Evolutionary conservation across 2,113 vertebrate genomes (phyloP).

Genomic region (Phalacrocorax brasilianus): DNA sequence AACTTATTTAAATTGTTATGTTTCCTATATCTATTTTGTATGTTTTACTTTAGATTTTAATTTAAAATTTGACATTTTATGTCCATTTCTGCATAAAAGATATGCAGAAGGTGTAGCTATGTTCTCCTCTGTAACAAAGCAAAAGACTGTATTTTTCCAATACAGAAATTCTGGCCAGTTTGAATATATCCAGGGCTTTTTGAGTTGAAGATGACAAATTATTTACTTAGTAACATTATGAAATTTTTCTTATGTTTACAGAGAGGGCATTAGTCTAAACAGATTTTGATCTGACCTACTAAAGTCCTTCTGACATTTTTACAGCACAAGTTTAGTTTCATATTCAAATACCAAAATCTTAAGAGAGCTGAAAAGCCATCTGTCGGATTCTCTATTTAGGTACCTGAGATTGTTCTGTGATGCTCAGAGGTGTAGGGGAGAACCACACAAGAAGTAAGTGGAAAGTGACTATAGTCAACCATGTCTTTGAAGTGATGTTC

Average conservation of each 20-base stretch:
- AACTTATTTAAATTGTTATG: neutral
- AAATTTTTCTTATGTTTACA: neutral
- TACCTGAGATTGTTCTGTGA: neutral
- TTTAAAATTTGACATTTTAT: neutral
- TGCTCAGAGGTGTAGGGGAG: neutral
- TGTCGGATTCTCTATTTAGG: neutral
- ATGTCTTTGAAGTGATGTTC: neutral
- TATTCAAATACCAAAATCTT: neutral
- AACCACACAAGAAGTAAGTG: neutral
- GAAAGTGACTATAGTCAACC: neutral
- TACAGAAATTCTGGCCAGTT: neutral
- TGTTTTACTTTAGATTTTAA: neutral
- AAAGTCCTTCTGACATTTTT: neutral
- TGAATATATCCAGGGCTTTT: neutral
- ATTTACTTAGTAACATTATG: neutral
- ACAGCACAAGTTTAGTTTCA: neutral
- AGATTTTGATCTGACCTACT: slow-evolving; percentile 1
- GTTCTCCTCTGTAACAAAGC: neutral
- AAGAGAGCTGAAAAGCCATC: neutral
- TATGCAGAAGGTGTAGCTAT: neutral
- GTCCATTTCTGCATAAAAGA: neutral
- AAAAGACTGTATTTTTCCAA: neutral
- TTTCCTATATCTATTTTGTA: neutral
- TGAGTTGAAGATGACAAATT: neutral
- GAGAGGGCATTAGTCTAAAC: neutral